Conservation (phyloP, 2,888 invertebrate genomes). For the Plusia festucae region DNA sequence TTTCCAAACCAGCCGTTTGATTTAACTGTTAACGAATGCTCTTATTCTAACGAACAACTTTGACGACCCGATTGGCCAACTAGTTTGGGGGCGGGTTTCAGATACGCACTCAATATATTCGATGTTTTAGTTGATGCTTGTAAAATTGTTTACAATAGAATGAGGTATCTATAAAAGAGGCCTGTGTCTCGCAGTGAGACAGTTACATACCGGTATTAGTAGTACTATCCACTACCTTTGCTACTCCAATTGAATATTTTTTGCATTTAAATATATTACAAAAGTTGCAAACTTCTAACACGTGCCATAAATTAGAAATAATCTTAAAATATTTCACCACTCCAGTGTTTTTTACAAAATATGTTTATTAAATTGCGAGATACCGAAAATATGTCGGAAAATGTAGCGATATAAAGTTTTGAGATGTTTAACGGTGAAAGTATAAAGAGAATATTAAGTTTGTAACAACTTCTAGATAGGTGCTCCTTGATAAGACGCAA, state of each 20-base stretch:
- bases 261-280: background rate
- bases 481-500: conserved; percentile 59
- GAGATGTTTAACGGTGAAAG: conserved; percentile 67
- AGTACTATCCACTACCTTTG: too few species aligned
- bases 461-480: conserved; percentile 66
- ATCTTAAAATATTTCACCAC: conserved; percentile 41
- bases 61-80: conserved; percentile 8
- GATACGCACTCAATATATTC: background rate
- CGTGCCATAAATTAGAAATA: conserved; percentile 37
- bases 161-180: too few species aligned
- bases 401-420: conserved; percentile 65
- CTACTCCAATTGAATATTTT: background rate
- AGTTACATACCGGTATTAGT: too few species aligned
- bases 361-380: conserved; percentile 58
- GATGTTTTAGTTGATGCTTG: background rate
- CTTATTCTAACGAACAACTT: conserved; percentile 47
- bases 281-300: conserved; percentile 26
- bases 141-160: background rate
- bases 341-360: conserved; percentile 52
- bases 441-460: conserved; percentile 69
- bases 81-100: conserved; percentile 16
- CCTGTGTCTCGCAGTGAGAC: too few species aligned
- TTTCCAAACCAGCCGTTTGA: conserved; percentile 65
- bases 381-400: conserved; percentile 60
- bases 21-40: conserved; percentile 60